These are phyloP conservation scores for Pan paniscus DNA, from an alignment of 2,113 vertebrate species.

Conservation along the genomic window DNA sequence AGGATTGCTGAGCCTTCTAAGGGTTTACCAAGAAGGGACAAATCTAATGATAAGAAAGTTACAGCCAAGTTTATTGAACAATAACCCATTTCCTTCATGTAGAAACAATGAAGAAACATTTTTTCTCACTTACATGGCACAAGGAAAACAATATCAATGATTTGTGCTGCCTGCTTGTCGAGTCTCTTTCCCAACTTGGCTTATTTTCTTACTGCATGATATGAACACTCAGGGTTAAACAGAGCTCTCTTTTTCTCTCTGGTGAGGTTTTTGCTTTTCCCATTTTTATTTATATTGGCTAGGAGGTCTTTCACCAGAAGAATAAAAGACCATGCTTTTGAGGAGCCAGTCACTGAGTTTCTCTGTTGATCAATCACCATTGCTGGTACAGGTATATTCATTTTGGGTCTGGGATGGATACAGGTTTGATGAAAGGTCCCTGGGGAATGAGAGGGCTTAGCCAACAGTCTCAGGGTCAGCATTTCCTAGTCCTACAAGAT, in stretches of 20 bases:
- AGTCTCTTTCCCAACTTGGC: background rate
- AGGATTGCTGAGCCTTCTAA: background rate
- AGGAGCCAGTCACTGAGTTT: background rate
- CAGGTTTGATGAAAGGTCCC: background rate
- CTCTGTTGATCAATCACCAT: fast-evolving
- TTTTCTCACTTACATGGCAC: conserved; percentile 26
- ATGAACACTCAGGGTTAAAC: conserved; percentile 15
- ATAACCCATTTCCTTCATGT: conserved; percentile 52
- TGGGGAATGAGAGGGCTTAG: background rate
- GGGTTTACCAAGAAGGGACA: conserved; percentile 22
- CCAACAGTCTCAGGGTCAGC: fast-evolving
- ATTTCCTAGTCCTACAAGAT: background rate
- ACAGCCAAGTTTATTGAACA: conserved; percentile 48
- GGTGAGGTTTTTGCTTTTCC: conserved; percentile 15
- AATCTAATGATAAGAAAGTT: conserved; percentile 60
- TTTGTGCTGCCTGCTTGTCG: conserved; percentile 31
- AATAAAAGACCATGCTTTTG: background rate
- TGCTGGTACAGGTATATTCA: fast-evolving
- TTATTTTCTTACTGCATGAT: background rate
- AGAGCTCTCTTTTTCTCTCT: conserved; percentile 1
- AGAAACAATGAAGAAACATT: conserved; percentile 61
- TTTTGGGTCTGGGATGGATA: background rate
- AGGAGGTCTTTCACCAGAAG: conserved; percentile 20
- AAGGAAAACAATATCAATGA: conserved; percentile 50
- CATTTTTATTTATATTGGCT: conserved; percentile 3